Evolutionary conservation across 2,888 invertebrate species (phyloP).

Genomic region (Miltochrista miniata): DNA sequence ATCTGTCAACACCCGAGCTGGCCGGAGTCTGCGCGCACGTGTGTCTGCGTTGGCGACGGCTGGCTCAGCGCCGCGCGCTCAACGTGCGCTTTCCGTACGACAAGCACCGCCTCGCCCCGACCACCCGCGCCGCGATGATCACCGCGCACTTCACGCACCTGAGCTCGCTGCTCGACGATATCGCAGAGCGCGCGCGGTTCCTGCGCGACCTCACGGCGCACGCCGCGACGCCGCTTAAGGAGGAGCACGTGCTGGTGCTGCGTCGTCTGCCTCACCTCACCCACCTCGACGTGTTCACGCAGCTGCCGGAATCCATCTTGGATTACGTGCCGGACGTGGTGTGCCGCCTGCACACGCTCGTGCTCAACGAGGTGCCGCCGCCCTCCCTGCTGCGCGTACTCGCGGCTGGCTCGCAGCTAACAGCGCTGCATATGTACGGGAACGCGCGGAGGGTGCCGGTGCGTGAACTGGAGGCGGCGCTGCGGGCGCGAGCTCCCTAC

Average conservation of each 20-base stretch:
- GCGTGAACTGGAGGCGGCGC: conserved; percentile 27
- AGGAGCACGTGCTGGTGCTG: conserved; percentile 16
- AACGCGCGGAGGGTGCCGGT: conserved; percentile 31
- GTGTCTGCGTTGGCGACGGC: conserved; percentile 34
- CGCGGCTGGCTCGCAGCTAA: conserved; percentile 14
- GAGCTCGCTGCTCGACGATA: conserved; percentile 8
- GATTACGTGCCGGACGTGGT: conserved; percentile 8
- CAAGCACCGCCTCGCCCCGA: conserved; percentile 17
- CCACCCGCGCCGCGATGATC: conserved; percentile 12
- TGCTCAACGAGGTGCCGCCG: conserved; percentile 37
- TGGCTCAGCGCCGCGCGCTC: conserved; percentile 23
- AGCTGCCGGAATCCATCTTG: conserved; percentile 4
- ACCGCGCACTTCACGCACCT: conserved; percentile 6
- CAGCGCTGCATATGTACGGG: conserved; percentile 48
- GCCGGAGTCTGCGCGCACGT: conserved; percentile 28
- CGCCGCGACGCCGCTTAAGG: conserved; percentile 5
- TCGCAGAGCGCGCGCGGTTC: not conserved
- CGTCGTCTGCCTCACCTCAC: conserved; percentile 19
- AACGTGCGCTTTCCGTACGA: conserved; percentile 16
- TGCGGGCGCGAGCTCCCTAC: conserved; percentile 22
- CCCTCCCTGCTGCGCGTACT: conserved; percentile 25
- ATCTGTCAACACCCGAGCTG: conserved; percentile 27
- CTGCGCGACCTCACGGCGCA: conserved; percentile 9
- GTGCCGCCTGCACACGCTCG: conserved; percentile 29
- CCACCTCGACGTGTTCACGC: conserved; percentile 39